Conservation (phyloP, 2,888 invertebrate species). For the Folsomia manolachei region DNA sequence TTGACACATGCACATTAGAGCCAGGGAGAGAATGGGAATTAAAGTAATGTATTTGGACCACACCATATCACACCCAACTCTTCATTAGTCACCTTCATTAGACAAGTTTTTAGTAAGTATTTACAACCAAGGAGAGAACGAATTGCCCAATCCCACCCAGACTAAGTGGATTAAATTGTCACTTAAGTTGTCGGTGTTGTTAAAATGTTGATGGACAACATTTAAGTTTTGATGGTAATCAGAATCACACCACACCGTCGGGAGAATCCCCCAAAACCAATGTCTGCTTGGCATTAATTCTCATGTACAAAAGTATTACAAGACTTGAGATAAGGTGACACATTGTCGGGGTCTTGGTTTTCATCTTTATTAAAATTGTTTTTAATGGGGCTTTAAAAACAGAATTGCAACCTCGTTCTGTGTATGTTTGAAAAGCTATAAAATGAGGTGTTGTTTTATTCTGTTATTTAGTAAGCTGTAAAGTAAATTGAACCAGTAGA, state of each 20-base stretch:
- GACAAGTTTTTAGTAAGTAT: background rate
- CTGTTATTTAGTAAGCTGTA: background rate
- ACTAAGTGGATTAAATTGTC: conserved; percentile 8
- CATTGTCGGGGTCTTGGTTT: background rate
- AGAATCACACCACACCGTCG: background rate
- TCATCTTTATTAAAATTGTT: background rate
- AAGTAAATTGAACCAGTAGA: background rate
- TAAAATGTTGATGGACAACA: conserved; percentile 6
- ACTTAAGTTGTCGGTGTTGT: background rate
- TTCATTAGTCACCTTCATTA: conserved; percentile 7
- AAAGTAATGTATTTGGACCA: background rate
- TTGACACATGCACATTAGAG: no score
- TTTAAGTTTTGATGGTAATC: background rate
- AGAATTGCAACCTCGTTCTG: background rate
- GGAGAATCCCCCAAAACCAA: no score
- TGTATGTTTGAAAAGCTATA: background rate
- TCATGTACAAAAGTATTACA: background rate
- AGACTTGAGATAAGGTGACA: background rate
- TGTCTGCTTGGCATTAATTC: no score
- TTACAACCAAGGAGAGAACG: background rate
- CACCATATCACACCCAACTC: background rate
- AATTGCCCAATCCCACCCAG: conserved; percentile 4
- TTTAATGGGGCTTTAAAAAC: background rate
- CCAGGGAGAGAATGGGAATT: no score
- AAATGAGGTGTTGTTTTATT: background rate